A percentile compares a stretch with the other conserved stretches of the same genome.
phyloP scores from a whole-genome alignment of 2,113 vertebrate genomes.

The Paratilapia polleni region DNA sequence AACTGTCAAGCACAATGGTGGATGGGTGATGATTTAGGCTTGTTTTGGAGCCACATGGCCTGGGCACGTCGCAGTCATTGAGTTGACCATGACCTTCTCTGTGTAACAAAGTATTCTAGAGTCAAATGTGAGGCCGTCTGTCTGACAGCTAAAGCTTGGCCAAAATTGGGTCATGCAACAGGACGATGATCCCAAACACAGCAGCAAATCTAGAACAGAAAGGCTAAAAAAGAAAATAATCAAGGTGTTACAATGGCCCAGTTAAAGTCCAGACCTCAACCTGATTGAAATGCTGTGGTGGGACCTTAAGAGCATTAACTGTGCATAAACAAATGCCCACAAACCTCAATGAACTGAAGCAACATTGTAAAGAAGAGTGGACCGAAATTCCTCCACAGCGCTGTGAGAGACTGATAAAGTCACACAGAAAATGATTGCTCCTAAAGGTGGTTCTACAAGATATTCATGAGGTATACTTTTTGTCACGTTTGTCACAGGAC shows the following conservation, averaged over 20 bases:
- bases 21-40: too few species aligned
- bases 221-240: not conserved
- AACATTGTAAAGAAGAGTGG: not conserved
- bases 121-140: not conserved
- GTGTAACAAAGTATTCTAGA: not conserved
- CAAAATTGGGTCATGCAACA: not conserved
- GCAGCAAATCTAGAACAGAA: not conserved
- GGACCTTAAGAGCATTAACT: not conserved
- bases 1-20: too few species aligned
- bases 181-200: not conserved
- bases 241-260: not conserved
- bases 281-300: not conserved
- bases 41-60: not conserved
- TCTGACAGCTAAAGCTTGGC: not conserved
- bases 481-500: too few species aligned
- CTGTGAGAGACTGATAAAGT: not conserved
- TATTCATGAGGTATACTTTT: too few species aligned
- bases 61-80: not conserved
- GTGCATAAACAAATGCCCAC: not conserved
- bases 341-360: not conserved
- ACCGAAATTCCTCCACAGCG: not conserved
- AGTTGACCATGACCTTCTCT: not conserved
- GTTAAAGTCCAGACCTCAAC: not conserved
- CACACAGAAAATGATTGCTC: fast-evolving
- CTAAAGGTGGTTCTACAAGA: not conserved